Evolutionary conservation across 2,888 invertebrate genomes (phyloP), one percentile per base, ranked within the genome.

Genomic region (Cosmia pyralina): DNA sequence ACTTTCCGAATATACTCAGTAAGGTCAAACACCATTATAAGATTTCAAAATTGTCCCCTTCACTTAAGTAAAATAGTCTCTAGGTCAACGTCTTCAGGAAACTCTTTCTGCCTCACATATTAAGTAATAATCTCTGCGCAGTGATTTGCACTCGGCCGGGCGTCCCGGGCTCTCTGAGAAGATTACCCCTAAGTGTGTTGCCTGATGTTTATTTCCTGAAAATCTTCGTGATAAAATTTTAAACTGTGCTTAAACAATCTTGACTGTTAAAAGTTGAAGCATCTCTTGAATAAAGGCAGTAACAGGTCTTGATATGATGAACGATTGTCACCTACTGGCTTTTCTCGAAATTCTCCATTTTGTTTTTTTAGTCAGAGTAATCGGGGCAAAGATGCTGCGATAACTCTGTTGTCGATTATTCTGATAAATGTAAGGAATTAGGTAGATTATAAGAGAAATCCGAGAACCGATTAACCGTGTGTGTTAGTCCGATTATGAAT

Each of bases 101-200:
- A 53, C 15, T 38, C 28, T 67, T 58, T 70, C 59, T 58, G 19
- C 57, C 38, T 44, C 46, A 44, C 52, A 64, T 72, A 72, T 79
- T 71, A 79, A 69, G 69, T 71, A 67, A 79, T 80, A 53, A 72
- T 81, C 76, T 69, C 28, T 59, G 41, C 76, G 67, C 70, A 65
- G 75, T 83, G 77, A 83, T 85, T 65, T 68, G 64, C 69, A 75
- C 65, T 55, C 71, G 48, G 52, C 73, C 78, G 57, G 11, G 58
- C 44, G 57, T 63, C 76, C 22, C 46, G 41, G 10, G 48, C 57
- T 66, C 57, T 53, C 41, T 72, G 66, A 79, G 81, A 84, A 86
- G 79, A 85, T 85, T 84, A 81, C 53, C 68, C 50, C 38, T 83
- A 80, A 81, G 46, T 50, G 59, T 69, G 66, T 75, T 17, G 11